Conservation (phyloP, 2,888 invertebrate species). For the Harpalus rubripes region DNA sequence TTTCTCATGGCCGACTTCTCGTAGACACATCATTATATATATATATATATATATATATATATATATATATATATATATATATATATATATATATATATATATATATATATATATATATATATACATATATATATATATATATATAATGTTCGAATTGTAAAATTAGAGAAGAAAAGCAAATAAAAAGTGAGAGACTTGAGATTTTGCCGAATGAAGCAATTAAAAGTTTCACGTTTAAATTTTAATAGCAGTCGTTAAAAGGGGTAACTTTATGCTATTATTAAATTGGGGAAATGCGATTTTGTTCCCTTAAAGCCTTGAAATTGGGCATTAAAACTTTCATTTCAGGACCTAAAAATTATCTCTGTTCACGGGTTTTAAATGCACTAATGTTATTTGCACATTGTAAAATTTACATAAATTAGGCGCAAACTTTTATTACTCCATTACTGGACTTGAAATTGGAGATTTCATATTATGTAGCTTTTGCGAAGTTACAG, state of each 20-base stretch:
- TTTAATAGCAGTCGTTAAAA: slow-evolving; percentile 59
- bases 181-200: slow-evolving; percentile 53
- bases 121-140: no score
- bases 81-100: no score
- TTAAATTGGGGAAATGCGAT: slow-evolving; percentile 64
- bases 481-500: slow-evolving; percentile 19
- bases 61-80: no score
- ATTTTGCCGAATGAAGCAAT: slow-evolving; percentile 64
- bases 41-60: no score
- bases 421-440: slow-evolving; percentile 50
- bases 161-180: slow-evolving; percentile 59
- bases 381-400: slow-evolving; percentile 59
- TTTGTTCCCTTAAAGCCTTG: slow-evolving; percentile 56
- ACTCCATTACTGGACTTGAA: neutral
- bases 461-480: slow-evolving; percentile 45
- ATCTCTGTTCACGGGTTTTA: slow-evolving; percentile 48
- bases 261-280: slow-evolving; percentile 60
- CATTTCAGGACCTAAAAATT: slow-evolving; percentile 61
- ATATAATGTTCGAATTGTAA: slow-evolving; percentile 29
- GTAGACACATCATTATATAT: no score
- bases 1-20: no score
- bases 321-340: slow-evolving; percentile 58
- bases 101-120: no score
- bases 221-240: slow-evolving; percentile 60
- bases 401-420: slow-evolving; percentile 57